phyloP scores from a whole-genome alignment of 2,113 vertebrate species.

The zebrafish (Danio rerio) region GRCz12tu NC_133195.1:10285501-10286000 shows the following conservation, averaged over 20 bases:
- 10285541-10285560: slow-evolving; percentile 42
- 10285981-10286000: neutral
- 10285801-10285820: neutral
- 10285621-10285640: slow-evolving; percentile 22
- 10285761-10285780: neutral
- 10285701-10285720: neutral
- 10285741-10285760: neutral
- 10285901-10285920: neutral
- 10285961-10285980: neutral
- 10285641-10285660: neutral
- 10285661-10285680: neutral
- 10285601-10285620: neutral
- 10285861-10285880: too few relatives aligned
- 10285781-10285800: neutral
- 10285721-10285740: neutral
- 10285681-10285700: neutral
- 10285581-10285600: slow-evolving; percentile 28
- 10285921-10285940: neutral
- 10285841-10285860: too few relatives aligned
- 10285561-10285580: slow-evolving; percentile 44
- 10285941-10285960: neutral
- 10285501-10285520: slow-evolving; percentile 46
- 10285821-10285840: neutral
- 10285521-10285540: slow-evolving; percentile 35
- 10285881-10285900: neutral